phyloP scores from a whole-genome alignment of 2,797 vertebrate genomes.

The Pelobates cultripes region DNA sequence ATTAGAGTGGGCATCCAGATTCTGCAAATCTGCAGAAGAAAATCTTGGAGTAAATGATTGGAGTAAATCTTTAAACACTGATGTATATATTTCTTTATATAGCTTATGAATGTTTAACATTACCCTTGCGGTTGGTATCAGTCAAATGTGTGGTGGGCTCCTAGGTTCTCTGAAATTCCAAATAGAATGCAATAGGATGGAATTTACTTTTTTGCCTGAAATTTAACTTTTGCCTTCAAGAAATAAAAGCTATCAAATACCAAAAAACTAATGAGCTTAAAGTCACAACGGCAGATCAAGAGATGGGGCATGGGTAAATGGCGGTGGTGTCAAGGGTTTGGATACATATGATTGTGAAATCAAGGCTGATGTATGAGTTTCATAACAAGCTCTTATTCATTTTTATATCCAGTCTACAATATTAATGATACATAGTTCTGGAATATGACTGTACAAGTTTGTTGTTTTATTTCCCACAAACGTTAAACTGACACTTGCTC shows the following conservation, averaged over 20 bases:
- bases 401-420: slow-evolving; percentile 12
- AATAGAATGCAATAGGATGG: not conserved
- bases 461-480: not conserved
- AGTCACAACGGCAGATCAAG: not conserved
- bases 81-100: no score
- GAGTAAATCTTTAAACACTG: no score
- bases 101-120: no score
- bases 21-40: no score
- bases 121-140: no score
- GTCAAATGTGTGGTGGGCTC: no score
- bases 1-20: no score
- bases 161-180: no score
- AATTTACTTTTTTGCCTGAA: not conserved
- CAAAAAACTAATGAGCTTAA: not conserved
- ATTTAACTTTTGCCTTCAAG: not conserved
- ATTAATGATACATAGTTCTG: slow-evolving; percentile 3
- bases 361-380: slow-evolving; percentile 23
- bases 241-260: not conserved
- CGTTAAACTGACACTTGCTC: not conserved
- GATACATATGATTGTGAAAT: slow-evolving; percentile 13
- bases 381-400: slow-evolving; percentile 2
- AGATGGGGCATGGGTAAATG: slow-evolving; percentile 18
- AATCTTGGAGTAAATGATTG: no score
- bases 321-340: slow-evolving; percentile 4
- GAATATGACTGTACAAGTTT: not conserved